These are phyloP conservation scores for Crypturellus undulatus DNA, from an alignment of 2,113 vertebrate species.

Conservation along the genomic window DNA sequence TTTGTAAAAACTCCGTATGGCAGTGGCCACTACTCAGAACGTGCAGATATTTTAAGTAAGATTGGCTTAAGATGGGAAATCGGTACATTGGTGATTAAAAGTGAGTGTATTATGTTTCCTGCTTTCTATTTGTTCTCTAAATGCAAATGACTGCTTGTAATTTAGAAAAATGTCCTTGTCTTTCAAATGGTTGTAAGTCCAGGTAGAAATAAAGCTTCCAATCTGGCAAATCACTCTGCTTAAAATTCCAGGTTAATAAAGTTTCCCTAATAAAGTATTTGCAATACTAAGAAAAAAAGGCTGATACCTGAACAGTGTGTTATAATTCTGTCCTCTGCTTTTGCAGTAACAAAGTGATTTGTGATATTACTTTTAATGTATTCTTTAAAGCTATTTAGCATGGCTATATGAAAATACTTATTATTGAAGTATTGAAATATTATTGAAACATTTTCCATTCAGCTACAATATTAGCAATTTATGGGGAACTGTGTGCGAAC, in stretches of 20 bases:
- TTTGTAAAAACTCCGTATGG: neutral
- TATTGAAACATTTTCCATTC: neutral
- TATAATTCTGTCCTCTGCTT: neutral
- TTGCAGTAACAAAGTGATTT: neutral
- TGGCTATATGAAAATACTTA: neutral
- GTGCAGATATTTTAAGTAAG: neutral
- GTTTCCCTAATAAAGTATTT: neutral
- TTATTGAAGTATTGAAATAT: neutral
- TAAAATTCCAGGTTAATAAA: neutral
- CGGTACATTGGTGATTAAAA: neutral
- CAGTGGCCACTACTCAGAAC: neutral
- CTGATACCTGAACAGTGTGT: neutral
- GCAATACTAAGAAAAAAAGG: neutral
- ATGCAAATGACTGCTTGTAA: neutral
- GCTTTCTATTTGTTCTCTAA: neutral
- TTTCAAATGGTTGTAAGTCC: neutral
- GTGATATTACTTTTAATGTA: neutral
- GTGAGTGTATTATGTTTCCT: neutral
- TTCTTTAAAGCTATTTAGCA: constrained; percentile 10
- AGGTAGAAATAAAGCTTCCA: neutral
- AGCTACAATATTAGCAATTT: neutral
- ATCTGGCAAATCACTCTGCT: neutral
- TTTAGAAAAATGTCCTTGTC: neutral
- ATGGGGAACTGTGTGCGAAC: neutral
- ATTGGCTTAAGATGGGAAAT: neutral